A percentile compares a stretch with the other conserved stretches of the same genome.
phyloP scores from a whole-genome alignment of 2,888 invertebrate species.

The Apoda limacodes region DNA sequence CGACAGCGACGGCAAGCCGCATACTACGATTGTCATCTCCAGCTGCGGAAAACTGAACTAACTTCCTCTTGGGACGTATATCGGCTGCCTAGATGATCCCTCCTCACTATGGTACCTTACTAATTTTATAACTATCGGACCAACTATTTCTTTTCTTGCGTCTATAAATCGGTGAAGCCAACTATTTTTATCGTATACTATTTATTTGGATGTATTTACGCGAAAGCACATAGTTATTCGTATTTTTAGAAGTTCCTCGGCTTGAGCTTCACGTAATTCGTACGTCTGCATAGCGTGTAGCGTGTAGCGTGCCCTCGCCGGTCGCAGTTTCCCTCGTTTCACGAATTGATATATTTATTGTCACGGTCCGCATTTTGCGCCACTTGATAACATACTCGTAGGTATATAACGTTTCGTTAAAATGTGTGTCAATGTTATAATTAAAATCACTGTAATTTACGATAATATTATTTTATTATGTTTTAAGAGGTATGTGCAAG shows the following conservation, averaged over 20 bases:
- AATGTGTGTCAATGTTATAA: too few species aligned
- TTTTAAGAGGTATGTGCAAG: too few species aligned
- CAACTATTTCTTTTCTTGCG: slow-evolving; percentile 21
- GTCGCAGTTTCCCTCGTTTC: too few species aligned
- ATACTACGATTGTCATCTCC: slow-evolving; percentile 77
- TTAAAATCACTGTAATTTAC: too few species aligned
- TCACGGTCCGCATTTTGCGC: too few species aligned
- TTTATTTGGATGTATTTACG: slow-evolving; percentile 29
- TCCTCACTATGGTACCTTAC: slow-evolving; percentile 20
- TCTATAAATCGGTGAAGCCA: slow-evolving; percentile 22
- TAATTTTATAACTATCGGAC: slow-evolving; percentile 21
- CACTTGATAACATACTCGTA: too few species aligned
- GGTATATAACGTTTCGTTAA: too few species aligned
- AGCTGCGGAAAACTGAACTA: slow-evolving; percentile 80
- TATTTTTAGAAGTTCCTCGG: slow-evolving; percentile 26
- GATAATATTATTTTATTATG: too few species aligned
- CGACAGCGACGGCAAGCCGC: slow-evolving; percentile 82
- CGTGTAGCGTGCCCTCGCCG: too few species aligned
- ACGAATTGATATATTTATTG: too few species aligned
- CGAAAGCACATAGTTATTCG: slow-evolving; percentile 20
- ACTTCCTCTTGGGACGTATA: slow-evolving; percentile 11
- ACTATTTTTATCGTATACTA: slow-evolving; percentile 29
- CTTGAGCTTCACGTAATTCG: slow-evolving; percentile 25
- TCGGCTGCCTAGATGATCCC: slow-evolving; percentile 6
- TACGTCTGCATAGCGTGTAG: too few species aligned